Base-by-base conservation (phyloP, 2,797 vertebrate genomes). In the Austrolebias charrua region DNA sequence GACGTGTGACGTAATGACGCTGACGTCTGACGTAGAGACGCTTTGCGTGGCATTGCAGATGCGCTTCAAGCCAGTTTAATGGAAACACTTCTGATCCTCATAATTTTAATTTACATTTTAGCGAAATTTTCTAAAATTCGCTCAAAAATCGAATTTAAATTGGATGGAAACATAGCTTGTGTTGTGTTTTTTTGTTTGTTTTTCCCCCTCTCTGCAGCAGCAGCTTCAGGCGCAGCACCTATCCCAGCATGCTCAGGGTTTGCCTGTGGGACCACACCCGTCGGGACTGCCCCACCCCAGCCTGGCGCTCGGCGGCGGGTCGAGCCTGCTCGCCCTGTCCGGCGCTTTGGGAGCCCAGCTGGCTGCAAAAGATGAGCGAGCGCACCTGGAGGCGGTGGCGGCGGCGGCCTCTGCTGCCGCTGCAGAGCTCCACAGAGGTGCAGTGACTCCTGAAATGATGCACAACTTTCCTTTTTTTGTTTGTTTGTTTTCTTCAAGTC, bases 171-270 rank as follows among this genome's bases (percentile, higher is more conserved):
- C n/a, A n/a, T n/a, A n/a, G n/a, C n/a, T n/a, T n/a, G n/a, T 35
- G 70, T 67, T 55, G 11, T 45, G 51, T 66, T 43, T 5, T 50
- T 40, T 6, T 49, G 33, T 50, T 62, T 18, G 55, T 16, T 72
- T 19, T 73, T 48, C n/a, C n/a, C n/a, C 61, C 60, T 71, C 43
- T 71, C 45, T 84, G 24, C 83, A 96, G 95, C 95, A 96, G 77
- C 95, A 97, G 90, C 92, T 97, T 7, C 95, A 97, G 84, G 94
- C 93, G 1, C 95, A 97, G 84, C 95, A 96, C 83, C 94, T 97
- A 64, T 94, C 95, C 0, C 95, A 97, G 86, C 95, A 96, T 0
- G 94, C 92, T 35, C 95, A 95, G 67, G 94, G 94, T 61, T 90
- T 96, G 83, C 92, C 93, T 5, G 81, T 96, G 80, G 94, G 92